These are phyloP conservation scores for Akabosia matsudoensis DNA, from an alignment of 1,140 invertebrate species.

Conservation along the genomic window DNA sequence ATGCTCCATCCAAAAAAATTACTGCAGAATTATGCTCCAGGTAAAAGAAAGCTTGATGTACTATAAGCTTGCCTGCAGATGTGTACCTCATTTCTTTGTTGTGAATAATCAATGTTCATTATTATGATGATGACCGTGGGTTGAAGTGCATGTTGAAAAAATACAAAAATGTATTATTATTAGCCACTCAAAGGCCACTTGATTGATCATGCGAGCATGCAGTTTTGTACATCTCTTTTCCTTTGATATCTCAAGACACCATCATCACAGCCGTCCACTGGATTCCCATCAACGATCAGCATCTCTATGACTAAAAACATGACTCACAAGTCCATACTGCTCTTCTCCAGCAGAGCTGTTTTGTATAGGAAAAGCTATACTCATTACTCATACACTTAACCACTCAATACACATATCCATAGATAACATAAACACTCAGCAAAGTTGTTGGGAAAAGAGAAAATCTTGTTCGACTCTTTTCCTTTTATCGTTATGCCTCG, in stretches of 20 bases:
- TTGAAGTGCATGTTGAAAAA: neutral
- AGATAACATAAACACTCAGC: conserved; percentile 11
- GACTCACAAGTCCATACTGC: too few relatives aligned
- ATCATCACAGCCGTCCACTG: too few relatives aligned
- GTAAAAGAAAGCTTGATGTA: too few relatives aligned
- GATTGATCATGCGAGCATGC: neutral
- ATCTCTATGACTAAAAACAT: too few relatives aligned
- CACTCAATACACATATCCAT: neutral
- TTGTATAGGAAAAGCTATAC: neutral
- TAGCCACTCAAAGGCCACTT: conserved; percentile 13
- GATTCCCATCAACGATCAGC: too few relatives aligned
- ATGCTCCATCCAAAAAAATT: too few relatives aligned
- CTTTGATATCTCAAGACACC: too few relatives aligned
- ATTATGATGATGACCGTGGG: neutral
- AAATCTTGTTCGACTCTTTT: conserved; percentile 9
- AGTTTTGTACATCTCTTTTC: too few relatives aligned
- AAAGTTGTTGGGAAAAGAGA: neutral
- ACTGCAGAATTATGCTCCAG: too few relatives aligned
- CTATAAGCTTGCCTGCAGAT: neutral
- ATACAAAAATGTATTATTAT: neutral
- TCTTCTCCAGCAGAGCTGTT: too few relatives aligned
- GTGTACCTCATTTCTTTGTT: neutral
- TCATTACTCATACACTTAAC: neutral
- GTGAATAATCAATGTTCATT: neutral
- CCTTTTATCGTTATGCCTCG: conserved; percentile 5